Evolutionary conservation across 2,113 vertebrate species (phyloP), one percentile per base, ranked within the genome.

Genomic region (Myiozetetes cayanensis): DNA sequence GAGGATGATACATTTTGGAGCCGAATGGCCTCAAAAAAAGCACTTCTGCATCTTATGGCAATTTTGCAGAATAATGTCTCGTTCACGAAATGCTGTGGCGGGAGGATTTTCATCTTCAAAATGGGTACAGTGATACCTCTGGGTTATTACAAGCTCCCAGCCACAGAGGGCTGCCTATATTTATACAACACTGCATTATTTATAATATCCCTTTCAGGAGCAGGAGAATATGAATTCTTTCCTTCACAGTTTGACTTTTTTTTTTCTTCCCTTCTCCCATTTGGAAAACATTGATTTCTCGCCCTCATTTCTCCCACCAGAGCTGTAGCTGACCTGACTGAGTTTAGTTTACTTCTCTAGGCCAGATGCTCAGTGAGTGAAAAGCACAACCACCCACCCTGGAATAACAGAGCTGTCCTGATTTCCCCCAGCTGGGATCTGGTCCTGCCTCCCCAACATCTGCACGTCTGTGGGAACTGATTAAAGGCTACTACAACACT

Each of bases 101-200:
- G 23, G 83, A 95, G 74, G 78, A 88, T 94, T 95, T 96, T 93
- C 88, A 92, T 96, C 92, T 97, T 96, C 88, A 74, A 4, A 93
- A 95, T 46, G 83, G 88, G 53, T 65, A 92, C 53, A 21, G 72
- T 59, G 94, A 70, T 95, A 94, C 86, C 88, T 94, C 90, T 89
- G 90, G 92, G 92, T 96, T 94, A 77, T 89, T 91, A 85, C 83
- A 76, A 92, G 63, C 70, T 77, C 86, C 73, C 76, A 89, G 89
- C 62, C 46, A 1, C 77, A 88, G 62, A 93, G 58, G 66, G 74
- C 73, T 87, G 83, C 77, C 90, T 87, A 71, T 96, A 79, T 94
- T 90, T 94, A 90, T 85, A 82, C 80, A 94, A 46, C 55, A 25
- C 70, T 90, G 70, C 79, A 85, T 93, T 95, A 94, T 96, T 89